Percentiles rank a stretch among this genome's conserved stretches.
phyloP scores from a whole-genome alignment of 92 coral and sea anemone species.

The Epizoanthus illoricatus region DNA sequence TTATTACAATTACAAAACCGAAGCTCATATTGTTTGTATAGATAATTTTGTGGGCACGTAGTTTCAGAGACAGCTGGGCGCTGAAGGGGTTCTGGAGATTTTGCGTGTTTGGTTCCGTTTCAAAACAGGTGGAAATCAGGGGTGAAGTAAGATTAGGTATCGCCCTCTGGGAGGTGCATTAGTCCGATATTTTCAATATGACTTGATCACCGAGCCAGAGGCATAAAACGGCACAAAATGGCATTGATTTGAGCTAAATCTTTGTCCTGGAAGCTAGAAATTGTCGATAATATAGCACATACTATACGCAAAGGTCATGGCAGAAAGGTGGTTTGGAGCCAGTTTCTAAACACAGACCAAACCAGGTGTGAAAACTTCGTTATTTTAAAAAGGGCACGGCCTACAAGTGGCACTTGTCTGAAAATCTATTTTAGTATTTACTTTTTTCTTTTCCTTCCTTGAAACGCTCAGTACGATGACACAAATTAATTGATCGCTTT shows the following conservation, averaged over 20 bases:
- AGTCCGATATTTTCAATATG: background rate
- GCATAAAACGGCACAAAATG: background rate
- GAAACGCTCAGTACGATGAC: constrained; percentile 28
- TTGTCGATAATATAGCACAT: background rate
- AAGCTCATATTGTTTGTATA: background rate
- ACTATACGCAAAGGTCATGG: background rate
- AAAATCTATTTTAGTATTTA: background rate
- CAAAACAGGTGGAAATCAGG: constrained; percentile 4
- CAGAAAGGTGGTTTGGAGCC: background rate
- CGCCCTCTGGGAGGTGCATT: background rate
- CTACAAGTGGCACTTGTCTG: background rate
- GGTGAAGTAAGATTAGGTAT: constrained; percentile 11
- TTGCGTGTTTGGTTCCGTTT: constrained; percentile 8
- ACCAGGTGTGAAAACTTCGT: too few relatives aligned
- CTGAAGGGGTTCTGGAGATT: background rate
- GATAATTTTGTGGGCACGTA: background rate
- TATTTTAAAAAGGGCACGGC: too few relatives aligned
- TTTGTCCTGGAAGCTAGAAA: background rate
- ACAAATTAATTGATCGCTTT: constrained; percentile 33
- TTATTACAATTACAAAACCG: background rate
- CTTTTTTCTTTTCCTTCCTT: constrained; percentile 4
- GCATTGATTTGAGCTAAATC: background rate
- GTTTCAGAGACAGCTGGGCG: background rate
- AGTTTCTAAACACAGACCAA: background rate
- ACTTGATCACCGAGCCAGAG: background rate